Conservation (phyloP, 2,888 invertebrate species). For the Troilus luridus region DNA sequence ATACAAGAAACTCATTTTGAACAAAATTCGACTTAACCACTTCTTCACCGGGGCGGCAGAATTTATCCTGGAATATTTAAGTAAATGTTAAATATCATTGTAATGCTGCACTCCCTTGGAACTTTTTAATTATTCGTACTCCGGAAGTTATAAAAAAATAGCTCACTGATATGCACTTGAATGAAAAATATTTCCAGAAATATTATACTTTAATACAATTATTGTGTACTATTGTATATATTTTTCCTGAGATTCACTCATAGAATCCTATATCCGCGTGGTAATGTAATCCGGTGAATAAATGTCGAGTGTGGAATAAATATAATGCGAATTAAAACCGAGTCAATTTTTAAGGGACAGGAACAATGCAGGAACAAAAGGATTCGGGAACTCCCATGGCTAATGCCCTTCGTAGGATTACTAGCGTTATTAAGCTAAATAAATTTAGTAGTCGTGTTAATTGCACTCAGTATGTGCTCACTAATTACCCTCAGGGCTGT, state of each 20-base stretch:
- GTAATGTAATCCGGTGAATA: neutral
- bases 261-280: neutral
- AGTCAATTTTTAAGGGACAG: neutral
- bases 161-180: too few species aligned
- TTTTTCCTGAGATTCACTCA: neutral
- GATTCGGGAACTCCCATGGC: neutral
- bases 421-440: slow-evolving; percentile 10
- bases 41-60: too few species aligned
- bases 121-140: too few species aligned
- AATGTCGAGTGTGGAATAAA: neutral
- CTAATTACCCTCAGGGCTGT: slow-evolving; percentile 14
- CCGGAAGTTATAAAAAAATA: too few species aligned
- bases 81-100: too few species aligned
- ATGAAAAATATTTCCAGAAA: too few species aligned
- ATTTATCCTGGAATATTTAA: too few species aligned
- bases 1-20: too few species aligned
- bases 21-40: too few species aligned
- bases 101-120: too few species aligned
- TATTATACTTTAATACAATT: too few species aligned
- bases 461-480: slow-evolving; percentile 31
- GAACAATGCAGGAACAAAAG: neutral
- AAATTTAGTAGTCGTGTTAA: slow-evolving; percentile 36
- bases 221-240: too few species aligned
- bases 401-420: slow-evolving; percentile 5
- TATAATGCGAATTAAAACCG: neutral